Conservation (phyloP, 1,140 invertebrate genomes). For the Homarus americanus region DNA sequence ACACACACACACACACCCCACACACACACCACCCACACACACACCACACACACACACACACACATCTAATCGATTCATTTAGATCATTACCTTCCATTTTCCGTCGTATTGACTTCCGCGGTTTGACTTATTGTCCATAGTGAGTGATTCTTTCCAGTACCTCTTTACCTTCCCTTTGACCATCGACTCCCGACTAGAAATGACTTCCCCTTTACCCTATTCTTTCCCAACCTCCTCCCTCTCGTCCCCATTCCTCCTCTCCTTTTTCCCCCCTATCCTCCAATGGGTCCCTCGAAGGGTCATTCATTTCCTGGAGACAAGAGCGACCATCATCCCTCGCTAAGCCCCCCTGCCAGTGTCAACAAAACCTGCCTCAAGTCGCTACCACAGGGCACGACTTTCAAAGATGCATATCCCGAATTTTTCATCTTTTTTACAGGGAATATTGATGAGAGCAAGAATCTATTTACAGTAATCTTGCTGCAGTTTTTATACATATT, state of each 20-base stretch:
- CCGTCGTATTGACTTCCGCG: not conserved
- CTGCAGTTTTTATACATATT: too few relatives aligned
- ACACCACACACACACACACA: too few relatives aligned
- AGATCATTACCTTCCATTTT: not conserved
- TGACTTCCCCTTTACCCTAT: not conserved
- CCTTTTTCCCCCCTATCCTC: not conserved
- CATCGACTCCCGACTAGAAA: not conserved
- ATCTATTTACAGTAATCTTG: too few relatives aligned
- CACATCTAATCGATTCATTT: not conserved
- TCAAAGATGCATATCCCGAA: too few relatives aligned
- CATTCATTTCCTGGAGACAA: not conserved
- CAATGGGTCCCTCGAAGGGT: not conserved
- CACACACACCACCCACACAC: too few relatives aligned
- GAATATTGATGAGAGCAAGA: too few relatives aligned
- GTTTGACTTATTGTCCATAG: not conserved
- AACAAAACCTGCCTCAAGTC: not conserved
- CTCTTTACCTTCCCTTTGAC: not conserved
- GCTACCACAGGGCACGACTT: too few relatives aligned
- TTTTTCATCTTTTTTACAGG: too few relatives aligned
- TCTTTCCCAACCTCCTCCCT: too few relatives aligned
- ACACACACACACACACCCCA: too few relatives aligned
- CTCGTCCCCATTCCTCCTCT: too few relatives aligned
- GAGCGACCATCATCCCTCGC: not conserved
- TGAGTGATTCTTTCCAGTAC: not conserved
- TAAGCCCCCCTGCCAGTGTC: constrained; percentile 4